phyloP scores from a whole-genome alignment of 2,888 invertebrate genomes.

The Campoplex nolae region DNA sequence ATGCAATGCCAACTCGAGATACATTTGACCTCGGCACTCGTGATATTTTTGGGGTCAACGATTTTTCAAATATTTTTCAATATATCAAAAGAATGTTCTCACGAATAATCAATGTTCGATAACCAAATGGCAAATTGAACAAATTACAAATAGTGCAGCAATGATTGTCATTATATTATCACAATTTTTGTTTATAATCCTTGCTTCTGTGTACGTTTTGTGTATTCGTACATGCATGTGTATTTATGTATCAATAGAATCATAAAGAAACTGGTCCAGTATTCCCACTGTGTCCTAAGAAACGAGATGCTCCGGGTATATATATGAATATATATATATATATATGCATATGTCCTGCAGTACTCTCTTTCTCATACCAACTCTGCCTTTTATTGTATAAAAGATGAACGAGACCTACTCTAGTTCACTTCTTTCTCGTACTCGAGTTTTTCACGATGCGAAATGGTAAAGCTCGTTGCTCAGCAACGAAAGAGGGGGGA shows the following conservation, averaged over 20 bases:
- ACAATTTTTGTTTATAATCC: not conserved
- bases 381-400: conserved; percentile 64
- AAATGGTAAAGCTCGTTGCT: conserved; percentile 41
- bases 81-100: not conserved
- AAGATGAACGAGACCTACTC: conserved; percentile 65
- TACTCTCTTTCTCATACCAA: conserved; percentile 30
- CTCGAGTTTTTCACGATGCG: conserved; percentile 39
- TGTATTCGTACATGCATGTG: not conserved
- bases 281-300: conserved; percentile 35
- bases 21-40: conserved; percentile 1
- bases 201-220: not conserved
- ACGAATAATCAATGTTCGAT: not conserved
- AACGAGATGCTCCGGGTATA: conserved; percentile 13
- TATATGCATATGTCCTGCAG: conserved; percentile 9
- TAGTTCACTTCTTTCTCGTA: conserved; percentile 54
- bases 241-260: not conserved
- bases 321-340: not conserved
- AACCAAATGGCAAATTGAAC: not conserved
- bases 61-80: not conserved
- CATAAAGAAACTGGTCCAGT: conserved; percentile 22
- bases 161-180: not conserved
- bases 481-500: conserved; percentile 14
- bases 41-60: not conserved
- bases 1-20: conserved; percentile 11
- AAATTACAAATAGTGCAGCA: not conserved